Evolutionary conservation across 2,888 invertebrate genomes (phyloP), one percentile per base, ranked within the genome.

Genomic region (Galeopsomyia nigrocyanea): DNA sequence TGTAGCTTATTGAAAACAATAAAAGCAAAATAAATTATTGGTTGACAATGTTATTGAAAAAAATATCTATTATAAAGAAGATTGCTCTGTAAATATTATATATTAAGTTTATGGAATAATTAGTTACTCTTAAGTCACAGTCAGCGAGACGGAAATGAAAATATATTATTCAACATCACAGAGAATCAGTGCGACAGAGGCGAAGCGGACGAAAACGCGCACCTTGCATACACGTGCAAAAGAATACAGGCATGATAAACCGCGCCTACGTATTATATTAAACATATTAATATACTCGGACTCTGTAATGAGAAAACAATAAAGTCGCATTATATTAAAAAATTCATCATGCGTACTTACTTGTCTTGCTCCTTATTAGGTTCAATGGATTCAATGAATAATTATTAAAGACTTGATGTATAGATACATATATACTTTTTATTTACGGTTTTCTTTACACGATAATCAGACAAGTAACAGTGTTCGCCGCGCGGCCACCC

Each of bases 381-480:
- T 53, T 39, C 14, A n/a, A 64, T 21, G 13, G 56, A 21, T 26
- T 26, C 49, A 56, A 67, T 62, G 57, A 61, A 63, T 14, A 71
- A 70, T 67, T 16, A 57, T 64, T 50, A n/a, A 62, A 65, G 67
- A 21, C 58, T 71, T 47, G 73, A 73, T 71, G 63, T 75, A 77
- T 76, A 72, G 68, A 76, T 78, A 74, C 75, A 77, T 76, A 68
- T 75, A 78, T 77, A 77, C 74, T 78, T 74, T 80, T 83, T 82
- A 82, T 83, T 83, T 78, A 80, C 81, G 79, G 78, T 81, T 53
- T 53, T 82, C 79, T 82, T 83, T 84, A 84, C 82, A 84, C 82
- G 81, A 84, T 84, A 82, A 82, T 84, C 82, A 82, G 83, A 84
- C 84, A 82, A 82, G 78, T 84, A 84, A 83, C 83, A 83, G 82